Conservation (phyloP, 2,888 invertebrate genomes). For the Noctua fimbriata region DNA sequence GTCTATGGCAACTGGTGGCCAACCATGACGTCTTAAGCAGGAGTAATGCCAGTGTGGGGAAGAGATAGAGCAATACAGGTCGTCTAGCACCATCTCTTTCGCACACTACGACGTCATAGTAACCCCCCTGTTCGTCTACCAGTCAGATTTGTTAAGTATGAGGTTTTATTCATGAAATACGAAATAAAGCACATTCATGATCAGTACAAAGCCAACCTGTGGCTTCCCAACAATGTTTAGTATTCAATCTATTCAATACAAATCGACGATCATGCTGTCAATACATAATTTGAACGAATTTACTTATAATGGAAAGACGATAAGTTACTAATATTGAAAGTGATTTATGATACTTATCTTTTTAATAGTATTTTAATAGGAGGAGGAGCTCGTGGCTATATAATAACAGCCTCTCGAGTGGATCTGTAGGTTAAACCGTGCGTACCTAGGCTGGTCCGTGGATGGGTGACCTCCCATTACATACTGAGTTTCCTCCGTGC, state of each 20-base stretch:
- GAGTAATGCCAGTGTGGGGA: too few species aligned
- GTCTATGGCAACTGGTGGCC: too few species aligned
- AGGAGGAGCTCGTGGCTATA: neutral
- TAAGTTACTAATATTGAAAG: slow-evolving; percentile 11
- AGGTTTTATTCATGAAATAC: neutral
- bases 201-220: slow-evolving; percentile 24
- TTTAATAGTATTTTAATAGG: neutral
- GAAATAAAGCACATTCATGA: slow-evolving; percentile 15
- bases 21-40: too few species aligned
- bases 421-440: neutral
- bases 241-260: slow-evolving; percentile 44
- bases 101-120: too few species aligned
- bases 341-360: slow-evolving; percentile 23
- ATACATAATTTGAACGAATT: slow-evolving; percentile 36
- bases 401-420: neutral
- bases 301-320: slow-evolving; percentile 5
- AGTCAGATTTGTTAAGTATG: neutral
- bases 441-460: neutral
- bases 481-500: neutral
- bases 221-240: slow-evolving; percentile 32
- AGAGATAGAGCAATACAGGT: too few species aligned
- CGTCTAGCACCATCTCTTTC: too few species aligned
- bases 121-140: neutral
- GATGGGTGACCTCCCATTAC: neutral
- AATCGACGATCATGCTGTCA: slow-evolving; percentile 29